Evolutionary conservation across 2,888 invertebrate species (phyloP).

Genomic region (Drosophila borealis): DNA sequence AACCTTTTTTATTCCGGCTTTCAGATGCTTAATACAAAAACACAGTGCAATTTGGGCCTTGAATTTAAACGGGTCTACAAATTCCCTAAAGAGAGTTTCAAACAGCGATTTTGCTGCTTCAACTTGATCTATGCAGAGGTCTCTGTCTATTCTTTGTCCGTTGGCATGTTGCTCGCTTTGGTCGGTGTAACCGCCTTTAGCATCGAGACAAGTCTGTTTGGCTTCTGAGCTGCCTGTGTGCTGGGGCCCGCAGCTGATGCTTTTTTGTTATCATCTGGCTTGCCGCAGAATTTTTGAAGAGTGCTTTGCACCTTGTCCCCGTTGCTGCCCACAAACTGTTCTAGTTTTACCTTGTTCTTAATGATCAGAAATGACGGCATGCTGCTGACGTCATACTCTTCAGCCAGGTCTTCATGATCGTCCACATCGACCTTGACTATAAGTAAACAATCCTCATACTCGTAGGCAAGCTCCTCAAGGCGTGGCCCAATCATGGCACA

Average conservation of each 20-base stretch:
- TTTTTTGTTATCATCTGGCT: slow-evolving; percentile 32
- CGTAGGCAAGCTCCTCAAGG: slow-evolving; percentile 89
- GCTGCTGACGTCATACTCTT: slow-evolving; percentile 90
- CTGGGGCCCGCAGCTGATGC: slow-evolving; percentile 1
- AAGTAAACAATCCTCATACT: slow-evolving; percentile 86
- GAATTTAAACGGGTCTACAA: slow-evolving; percentile 1
- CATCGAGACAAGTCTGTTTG: slow-evolving; percentile 14
- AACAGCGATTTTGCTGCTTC: not conserved
- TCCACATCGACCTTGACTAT: slow-evolving; percentile 91
- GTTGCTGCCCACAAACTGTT: slow-evolving; percentile 92
- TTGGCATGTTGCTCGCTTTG: not conserved
- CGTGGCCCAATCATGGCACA: slow-evolving; percentile 94
- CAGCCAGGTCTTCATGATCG: slow-evolving; percentile 92
- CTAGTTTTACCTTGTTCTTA: slow-evolving; percentile 89
- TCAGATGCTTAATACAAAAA: slow-evolving; percentile 5
- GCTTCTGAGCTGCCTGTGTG: slow-evolving; percentile 19
- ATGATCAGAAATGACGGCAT: slow-evolving; percentile 96
- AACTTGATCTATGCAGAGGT: not conserved
- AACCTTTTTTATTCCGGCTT: slow-evolving; percentile 1
- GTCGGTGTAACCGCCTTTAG: slow-evolving; percentile 25
- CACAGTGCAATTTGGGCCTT: not conserved
- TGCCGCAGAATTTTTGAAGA: slow-evolving; percentile 62
- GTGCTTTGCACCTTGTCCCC: slow-evolving; percentile 87
- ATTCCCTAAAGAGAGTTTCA: not conserved
- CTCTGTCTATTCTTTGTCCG: slow-evolving; percentile 19